Base-by-base conservation (phyloP, 2,797 vertebrate species). In the Coreius guichenoti region DNA sequence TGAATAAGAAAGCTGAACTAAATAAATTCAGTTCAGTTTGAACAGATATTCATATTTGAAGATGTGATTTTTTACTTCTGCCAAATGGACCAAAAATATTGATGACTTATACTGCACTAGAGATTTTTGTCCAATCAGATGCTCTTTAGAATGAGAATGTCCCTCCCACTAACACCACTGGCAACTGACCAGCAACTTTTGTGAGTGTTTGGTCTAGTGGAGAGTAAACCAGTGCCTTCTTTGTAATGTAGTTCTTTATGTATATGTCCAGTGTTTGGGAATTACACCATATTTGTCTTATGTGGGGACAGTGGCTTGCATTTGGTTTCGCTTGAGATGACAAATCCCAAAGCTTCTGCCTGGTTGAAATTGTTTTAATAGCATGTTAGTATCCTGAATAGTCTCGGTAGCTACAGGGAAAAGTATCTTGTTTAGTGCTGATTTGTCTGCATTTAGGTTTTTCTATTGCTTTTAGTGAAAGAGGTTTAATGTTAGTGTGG, bases 151-250 rank as follows among this genome's bases (percentile, higher is more conserved):
- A 29, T 65, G 16, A 63, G n/a, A 65, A 23, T 9, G 9, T 23
- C 26, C 77, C 61, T 65, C 61, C 43, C 29, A 31, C 3, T 31
- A 31, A 31, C 73, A 75, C 5, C 45, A 31, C 16, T 19, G 11
- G 17, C 1, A 49, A 31, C n/a, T 26, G 16, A 63, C 8, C 6
- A 29, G 58, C 36, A 29, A 43, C 39, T 11, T 39, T 29, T 56
- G 1, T 61, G 19, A 33, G 54, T 6, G 43, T 75, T 68, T 81
- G 21, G 58, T 26, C 56, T 26, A 61, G 36, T 73, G 43, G 29
- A 29, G 14, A 65, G 23, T 54, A 36, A 56, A 69, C 21, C n/a
- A 70, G 82, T 84, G 82, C 82, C 63, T 78, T 78, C 23, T 76
- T 39, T 77, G 33, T 78, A 67, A 77, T 26, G 8, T 13, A 54